Evolutionary conservation across 2,888 invertebrate genomes (phyloP).

Genomic region (Exocentrus adspersus): DNA sequence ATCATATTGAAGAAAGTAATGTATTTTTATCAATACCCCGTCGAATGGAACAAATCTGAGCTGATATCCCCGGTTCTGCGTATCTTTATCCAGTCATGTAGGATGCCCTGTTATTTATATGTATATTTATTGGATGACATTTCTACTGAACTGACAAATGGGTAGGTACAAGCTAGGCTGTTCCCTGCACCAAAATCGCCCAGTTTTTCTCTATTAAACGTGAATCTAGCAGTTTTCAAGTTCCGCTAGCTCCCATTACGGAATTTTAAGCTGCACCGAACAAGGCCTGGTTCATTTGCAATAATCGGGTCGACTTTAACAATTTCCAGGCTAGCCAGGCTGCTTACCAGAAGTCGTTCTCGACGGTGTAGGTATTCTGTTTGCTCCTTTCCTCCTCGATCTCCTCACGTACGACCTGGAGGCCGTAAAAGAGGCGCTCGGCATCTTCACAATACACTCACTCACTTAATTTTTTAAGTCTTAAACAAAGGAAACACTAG

Average conservation of each 20-base stretch:
- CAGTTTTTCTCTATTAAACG: slow-evolving; percentile 20
- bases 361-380: slow-evolving; percentile 84
- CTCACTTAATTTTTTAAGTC: slow-evolving; percentile 63
- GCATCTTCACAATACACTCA: slow-evolving; percentile 76
- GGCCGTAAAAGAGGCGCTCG: slow-evolving; percentile 94
- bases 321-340: slow-evolving; percentile 30
- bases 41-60: slow-evolving; percentile 29
- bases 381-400: slow-evolving; percentile 91
- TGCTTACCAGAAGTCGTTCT: slow-evolving; percentile 83
- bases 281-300: slow-evolving; percentile 3
- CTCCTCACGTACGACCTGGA: slow-evolving; percentile 91
- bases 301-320: slow-evolving; percentile 34
- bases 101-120: slow-evolving; percentile 57
- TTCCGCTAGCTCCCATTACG: slow-evolving; percentile 21
- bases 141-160: slow-evolving; percentile 49
- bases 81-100: slow-evolving; percentile 52
- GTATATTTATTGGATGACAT: slow-evolving; percentile 53
- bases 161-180: slow-evolving; percentile 50
- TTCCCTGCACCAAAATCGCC: slow-evolving; percentile 41
- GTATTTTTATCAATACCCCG: slow-evolving; percentile 25
- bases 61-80: slow-evolving; percentile 41
- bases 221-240: slow-evolving; percentile 9
- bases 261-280: slow-evolving; percentile 22
- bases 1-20: slow-evolving; percentile 3
- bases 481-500: slow-evolving; percentile 87